Base-by-base conservation (phyloP, 1,140 invertebrate species). In the Probaryconus sp. region DNA sequence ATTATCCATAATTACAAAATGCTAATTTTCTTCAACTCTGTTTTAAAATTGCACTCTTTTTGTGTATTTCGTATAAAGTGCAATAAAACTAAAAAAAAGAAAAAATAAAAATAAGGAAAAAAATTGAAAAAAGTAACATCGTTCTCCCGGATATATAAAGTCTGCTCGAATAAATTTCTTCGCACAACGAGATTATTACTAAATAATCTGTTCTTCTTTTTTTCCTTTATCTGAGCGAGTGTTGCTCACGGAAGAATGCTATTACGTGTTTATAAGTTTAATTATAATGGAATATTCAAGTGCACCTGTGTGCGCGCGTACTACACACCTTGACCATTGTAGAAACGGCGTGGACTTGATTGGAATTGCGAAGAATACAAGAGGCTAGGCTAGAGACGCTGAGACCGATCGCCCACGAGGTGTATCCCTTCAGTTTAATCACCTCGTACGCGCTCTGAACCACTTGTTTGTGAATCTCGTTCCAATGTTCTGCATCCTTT, bases 391-490 rank as follows among this genome's bases (percentile, higher is more conserved):
- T 89, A 1, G 94, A 90, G 0, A 94, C 91, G 79, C 94, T 95
- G n/a, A 97, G 88, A 7, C 95, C 95, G 77, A 97, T 96, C 9
- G 94, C 95, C 94, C 95, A 96, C 14, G 94, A 95, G 1, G 95
- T 97, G 85, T 96, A 96, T 1, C 95, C 95, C 86, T 96, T 97
- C 68, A 96, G 88, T 82, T 92, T 93, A 83, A 97, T 96, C n/a
- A 96, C 92, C 85, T 96, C 92, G 83, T 96, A 96, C 5, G 95
- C 95, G 73, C 94, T 95, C 69, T 93, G 87, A 3, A 97, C 92
- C 1, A 97, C 96, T 76, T 95, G 89, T 45, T 91, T 90, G 79
- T 95, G 94, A 9, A 96, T 82, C 17, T 93, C 89, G 45, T 90
- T 86, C 93, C 94, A 97, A 35, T 94, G 90, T 82, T 97, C 95